A percentile compares a stretch with the other conserved stretches of the same genome.
Conservation (phyloP, 2,888 invertebrate genomes). For the Eilema caniola region DNA sequence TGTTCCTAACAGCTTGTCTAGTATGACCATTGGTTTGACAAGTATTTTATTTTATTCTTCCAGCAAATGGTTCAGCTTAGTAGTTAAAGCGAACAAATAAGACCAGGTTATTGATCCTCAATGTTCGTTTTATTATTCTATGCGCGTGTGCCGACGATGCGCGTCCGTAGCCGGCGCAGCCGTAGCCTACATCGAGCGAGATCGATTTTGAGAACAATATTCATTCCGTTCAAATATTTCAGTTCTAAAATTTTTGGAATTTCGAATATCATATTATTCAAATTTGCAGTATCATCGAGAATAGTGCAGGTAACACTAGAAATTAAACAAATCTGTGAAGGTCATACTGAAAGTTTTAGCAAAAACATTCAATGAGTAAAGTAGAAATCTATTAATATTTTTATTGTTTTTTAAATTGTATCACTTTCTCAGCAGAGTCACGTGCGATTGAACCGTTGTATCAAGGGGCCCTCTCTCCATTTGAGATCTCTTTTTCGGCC, state of each 20-base stretch:
- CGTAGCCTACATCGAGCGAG: constrained; percentile 41
- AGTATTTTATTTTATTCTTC: neutral
- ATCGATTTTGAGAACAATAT: constrained; percentile 35
- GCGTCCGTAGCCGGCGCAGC: constrained; percentile 46
- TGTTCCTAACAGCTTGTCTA: neutral
- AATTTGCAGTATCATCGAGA: too few relatives aligned
- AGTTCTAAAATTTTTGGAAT: neutral
- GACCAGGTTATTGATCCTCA: constrained; percentile 72
- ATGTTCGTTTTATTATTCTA: constrained; percentile 67
- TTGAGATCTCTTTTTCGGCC: neutral
- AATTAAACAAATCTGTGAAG: neutral
- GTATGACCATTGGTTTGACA: neutral
- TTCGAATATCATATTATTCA: too few relatives aligned
- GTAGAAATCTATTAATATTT: neutral
- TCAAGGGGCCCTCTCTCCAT: neutral
- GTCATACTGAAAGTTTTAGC: neutral
- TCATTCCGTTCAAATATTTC: constrained; percentile 1
- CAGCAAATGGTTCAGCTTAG: constrained; percentile 17
- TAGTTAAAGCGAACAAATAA: constrained; percentile 33
- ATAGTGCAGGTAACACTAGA: too few relatives aligned
- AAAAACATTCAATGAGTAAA: neutral
- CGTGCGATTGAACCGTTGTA: neutral
- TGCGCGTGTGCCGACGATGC: constrained; percentile 58
- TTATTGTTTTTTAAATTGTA: neutral
- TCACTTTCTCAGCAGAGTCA: neutral